Conservation (phyloP, 2,113 vertebrate genomes). For the Vireo altiloquus region DNA sequence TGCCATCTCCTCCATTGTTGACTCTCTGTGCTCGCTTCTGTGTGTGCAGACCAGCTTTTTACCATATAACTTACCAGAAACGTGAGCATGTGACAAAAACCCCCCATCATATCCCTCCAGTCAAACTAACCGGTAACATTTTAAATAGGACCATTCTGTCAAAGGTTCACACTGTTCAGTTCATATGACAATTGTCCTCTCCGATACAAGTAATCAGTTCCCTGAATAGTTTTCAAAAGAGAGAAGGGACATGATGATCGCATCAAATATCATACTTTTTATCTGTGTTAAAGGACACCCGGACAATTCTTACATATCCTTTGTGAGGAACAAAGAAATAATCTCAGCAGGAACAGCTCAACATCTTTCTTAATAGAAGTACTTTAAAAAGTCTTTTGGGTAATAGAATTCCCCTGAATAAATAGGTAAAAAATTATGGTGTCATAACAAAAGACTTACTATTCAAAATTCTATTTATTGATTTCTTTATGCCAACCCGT, state of each 20-base stretch:
- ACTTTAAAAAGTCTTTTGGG: neutral
- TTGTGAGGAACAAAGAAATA: constrained; percentile 13
- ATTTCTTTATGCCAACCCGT: neutral
- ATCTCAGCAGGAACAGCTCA: neutral
- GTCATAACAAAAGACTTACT: neutral
- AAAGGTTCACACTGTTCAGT: neutral
- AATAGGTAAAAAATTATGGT: neutral
- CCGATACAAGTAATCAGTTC: neutral
- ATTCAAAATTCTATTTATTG: constrained; percentile 8
- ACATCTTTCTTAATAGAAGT: neutral
- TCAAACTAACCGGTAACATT: neutral
- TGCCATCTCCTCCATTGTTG: rapidly evolving
- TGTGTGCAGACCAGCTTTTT: neutral
- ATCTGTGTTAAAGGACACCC: constrained; percentile 15
- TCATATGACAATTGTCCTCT: neutral
- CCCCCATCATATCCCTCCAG: neutral
- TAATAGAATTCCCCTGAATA: neutral
- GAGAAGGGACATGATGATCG: neutral
- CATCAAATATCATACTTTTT: constrained; percentile 21
- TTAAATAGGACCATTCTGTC: neutral
- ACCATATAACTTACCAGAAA: neutral
- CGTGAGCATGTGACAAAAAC: neutral
- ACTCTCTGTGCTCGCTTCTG: neutral
- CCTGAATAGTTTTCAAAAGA: constrained; percentile 20
- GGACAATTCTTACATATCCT: neutral